phyloP scores from a whole-genome alignment of 2,797 vertebrate genomes.

The Eurystomus glaucurus region DNA sequence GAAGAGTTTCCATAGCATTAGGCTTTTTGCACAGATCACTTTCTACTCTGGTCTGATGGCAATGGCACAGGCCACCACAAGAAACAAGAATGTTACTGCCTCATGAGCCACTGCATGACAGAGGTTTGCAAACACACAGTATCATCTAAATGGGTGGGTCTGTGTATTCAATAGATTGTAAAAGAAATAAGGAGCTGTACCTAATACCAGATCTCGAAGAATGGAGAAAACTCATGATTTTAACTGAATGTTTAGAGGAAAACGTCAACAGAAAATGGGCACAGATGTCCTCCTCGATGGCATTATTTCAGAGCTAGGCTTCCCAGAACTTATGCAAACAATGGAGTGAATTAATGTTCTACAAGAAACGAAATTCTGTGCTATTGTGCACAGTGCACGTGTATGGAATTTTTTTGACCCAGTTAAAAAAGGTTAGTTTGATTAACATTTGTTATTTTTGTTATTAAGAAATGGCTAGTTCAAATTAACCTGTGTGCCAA shows the following conservation, averaged over 20 bases:
- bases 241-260: neutral
- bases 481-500: constrained; percentile 71
- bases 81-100: neutral
- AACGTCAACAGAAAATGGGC: neutral
- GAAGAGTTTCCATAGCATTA: neutral
- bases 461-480: constrained; percentile 66
- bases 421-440: constrained; percentile 67
- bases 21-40: neutral
- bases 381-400: neutral
- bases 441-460: constrained; percentile 77
- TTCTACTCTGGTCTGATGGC: neutral
- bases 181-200: neutral
- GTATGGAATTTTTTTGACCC: neutral
- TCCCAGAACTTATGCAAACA: neutral
- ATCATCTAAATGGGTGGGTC: neutral
- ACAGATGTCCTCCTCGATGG: neutral
- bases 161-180: neutral
- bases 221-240: neutral
- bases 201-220: neutral
- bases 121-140: neutral
- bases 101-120: neutral
- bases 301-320: neutral
- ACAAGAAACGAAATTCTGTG: neutral
- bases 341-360: neutral
- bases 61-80: neutral